These are phyloP conservation scores for Athene cunicularia DNA, from an alignment of 2,113 vertebrate genomes.

Conservation along the genomic window DNA sequence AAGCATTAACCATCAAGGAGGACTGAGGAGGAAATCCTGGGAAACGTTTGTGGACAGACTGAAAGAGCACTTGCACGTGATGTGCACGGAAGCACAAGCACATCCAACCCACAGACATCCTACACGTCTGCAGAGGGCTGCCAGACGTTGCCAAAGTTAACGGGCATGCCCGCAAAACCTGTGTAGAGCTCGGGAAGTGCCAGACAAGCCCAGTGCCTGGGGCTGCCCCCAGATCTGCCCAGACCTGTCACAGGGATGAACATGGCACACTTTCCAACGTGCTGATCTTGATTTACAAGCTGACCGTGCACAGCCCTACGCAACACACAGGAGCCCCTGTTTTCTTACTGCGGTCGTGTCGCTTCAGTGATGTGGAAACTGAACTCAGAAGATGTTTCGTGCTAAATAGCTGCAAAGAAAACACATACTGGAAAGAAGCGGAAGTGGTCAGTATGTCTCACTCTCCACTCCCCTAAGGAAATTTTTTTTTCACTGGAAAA, in stretches of 20 bases:
- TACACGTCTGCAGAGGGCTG: background rate
- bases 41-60: background rate
- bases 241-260: background rate
- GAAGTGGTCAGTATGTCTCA: background rate
- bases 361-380: background rate
- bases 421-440: background rate
- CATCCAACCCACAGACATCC: background rate
- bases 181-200: fast-evolving
- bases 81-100: background rate
- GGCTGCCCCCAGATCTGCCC: background rate
- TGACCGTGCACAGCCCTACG: background rate
- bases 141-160: background rate
- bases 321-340: fast-evolving
- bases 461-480: background rate
- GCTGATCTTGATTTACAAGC: fast-evolving
- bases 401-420: background rate
- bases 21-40: background rate
- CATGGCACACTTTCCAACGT: fast-evolving
- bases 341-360: fast-evolving
- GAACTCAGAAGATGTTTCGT: fast-evolving
- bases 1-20: fast-evolving
- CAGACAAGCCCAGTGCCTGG: fast-evolving
- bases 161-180: background rate
- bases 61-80: fast-evolving
- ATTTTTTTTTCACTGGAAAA: background rate